Percentiles rank a stretch among this genome's conserved stretches.
phyloP scores from a whole-genome alignment of 1,140 invertebrate genomes.

The Drosophila persimilis region DNA sequence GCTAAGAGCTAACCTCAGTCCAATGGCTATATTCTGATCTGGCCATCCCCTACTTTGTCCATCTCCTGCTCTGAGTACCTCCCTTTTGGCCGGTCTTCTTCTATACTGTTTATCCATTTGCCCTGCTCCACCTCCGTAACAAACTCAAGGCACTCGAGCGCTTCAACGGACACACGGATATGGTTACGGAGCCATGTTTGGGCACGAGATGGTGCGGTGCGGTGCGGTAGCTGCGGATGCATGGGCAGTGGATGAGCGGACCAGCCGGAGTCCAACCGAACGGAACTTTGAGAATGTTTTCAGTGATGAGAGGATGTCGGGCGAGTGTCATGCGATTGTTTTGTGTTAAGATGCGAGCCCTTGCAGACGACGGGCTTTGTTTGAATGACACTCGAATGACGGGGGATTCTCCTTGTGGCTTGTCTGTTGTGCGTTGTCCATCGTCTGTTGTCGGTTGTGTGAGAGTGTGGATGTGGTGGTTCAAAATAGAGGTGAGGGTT shows the following conservation, averaged over 20 bases:
- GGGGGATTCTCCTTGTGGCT: neutral
- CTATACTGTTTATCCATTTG: too few relatives aligned
- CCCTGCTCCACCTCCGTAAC: slow-evolving; percentile 13
- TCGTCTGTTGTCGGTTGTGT: neutral
- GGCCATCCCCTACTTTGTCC: neutral
- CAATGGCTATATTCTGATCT: slow-evolving; percentile 31
- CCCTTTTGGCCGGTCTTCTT: too few relatives aligned
- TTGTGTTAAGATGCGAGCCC: slow-evolving; percentile 58
- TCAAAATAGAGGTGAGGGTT: neutral
- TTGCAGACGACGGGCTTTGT: slow-evolving; percentile 56
- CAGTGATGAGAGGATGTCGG: slow-evolving; percentile 60
- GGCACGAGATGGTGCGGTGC: too few relatives aligned
- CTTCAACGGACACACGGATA: slow-evolving; percentile 40
- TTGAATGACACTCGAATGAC: slow-evolving; percentile 58
- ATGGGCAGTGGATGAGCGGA: neutral
- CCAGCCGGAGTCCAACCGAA: slow-evolving; percentile 1
- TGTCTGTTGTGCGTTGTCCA: too few relatives aligned
- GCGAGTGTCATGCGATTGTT: slow-evolving; percentile 77
- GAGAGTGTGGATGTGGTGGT: slow-evolving; percentile 7
- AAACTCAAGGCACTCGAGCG: slow-evolving; percentile 33
- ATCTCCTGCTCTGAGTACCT: neutral
- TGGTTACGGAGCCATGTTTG: slow-evolving; percentile 7
- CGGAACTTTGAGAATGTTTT: slow-evolving; percentile 61
- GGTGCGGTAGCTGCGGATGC: too few relatives aligned
- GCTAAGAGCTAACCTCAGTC: neutral